Evolutionary conservation across 2,113 vertebrate species (phyloP), one percentile per base, ranked within the genome.

Genomic region (Upupa epops): DNA sequence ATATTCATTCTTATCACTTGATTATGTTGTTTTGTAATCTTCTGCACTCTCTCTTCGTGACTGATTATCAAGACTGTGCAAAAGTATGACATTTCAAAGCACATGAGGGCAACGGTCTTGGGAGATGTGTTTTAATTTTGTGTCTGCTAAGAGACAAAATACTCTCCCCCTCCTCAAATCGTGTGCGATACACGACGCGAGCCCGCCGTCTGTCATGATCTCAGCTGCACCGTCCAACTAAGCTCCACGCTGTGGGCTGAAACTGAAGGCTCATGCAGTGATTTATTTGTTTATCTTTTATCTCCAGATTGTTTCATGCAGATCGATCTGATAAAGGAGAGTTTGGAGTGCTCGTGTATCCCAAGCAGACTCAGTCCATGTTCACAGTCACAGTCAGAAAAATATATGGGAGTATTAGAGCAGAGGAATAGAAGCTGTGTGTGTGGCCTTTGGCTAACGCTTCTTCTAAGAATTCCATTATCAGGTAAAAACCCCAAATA

Each of bases 1-100:
- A 97, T 97, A 97, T 97, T 97, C 94, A 96, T 97, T 97, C 95
- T 95, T 95, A 86, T 87, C 90, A 76, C 76, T 95, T 97, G 97
- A 97, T 97, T 97, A 96, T 89, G 86, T 95, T 96, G 94, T 97
- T 97, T 97, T 95, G 93, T 96, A 96, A 96, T 96, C 93, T 93
- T 96, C 86, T 95, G 26, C 79, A 74, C 78, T 94, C 61, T 95
- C 90, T 96, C 90, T 91, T 89, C 82, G 90, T 95, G 95, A 95
- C 88, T 94, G 95, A 96, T 96, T 95, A 94, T 88, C 87, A 93
- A 94, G 92, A 61, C 78, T 89, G 84, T 93, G 94, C 87, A 95
- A 75, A 95, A 95, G 78, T 86, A 88, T 78, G 93, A 86, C 55
- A 90, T 87, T 91, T 73, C 71, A 90, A 93, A 95, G 76, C 78